Percentiles rank a stretch among this genome's conserved stretches.
Conservation (phyloP, 2,888 invertebrate genomes). For the Protodeltote pygarga region DNA sequence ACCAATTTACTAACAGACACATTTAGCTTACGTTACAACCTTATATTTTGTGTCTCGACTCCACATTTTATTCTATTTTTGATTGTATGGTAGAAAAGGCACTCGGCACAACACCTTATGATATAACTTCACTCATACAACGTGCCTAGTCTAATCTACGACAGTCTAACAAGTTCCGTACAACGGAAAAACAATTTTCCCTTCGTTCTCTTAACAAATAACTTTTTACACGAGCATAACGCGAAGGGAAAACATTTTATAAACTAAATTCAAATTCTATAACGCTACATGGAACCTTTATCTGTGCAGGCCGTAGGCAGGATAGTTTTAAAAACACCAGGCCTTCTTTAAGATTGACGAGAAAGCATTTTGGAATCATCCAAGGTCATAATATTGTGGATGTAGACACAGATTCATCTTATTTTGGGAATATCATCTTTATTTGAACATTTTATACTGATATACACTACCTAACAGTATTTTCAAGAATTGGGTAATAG, state of each 20-base stretch:
- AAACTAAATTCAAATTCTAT: constrained; percentile 68
- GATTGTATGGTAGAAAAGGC: constrained; percentile 45
- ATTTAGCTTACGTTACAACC: constrained; percentile 6
- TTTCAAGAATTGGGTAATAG: not conserved
- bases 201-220: constrained; percentile 72
- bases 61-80: not conserved
- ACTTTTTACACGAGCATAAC: constrained; percentile 73
- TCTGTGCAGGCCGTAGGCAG: constrained; percentile 73
- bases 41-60: not conserved
- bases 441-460: constrained; percentile 17
- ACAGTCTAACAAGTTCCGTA: constrained; percentile 85
- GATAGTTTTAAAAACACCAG: constrained; percentile 39
- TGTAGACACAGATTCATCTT: constrained; percentile 16
- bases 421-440: not conserved
- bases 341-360: constrained; percentile 32
- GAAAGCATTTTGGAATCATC: constrained; percentile 24
- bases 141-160: constrained; percentile 80
- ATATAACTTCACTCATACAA: constrained; percentile 76
- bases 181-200: constrained; percentile 84
- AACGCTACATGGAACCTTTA: constrained; percentile 79
- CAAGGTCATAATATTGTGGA: not conserved
- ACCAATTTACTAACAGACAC: constrained; percentile 20
- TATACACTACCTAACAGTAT: constrained; percentile 4
- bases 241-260: constrained; percentile 74
- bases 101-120: constrained; percentile 65